Evolutionary conservation across 2,888 invertebrate species (phyloP).

Genomic region (Nemapogon koenigi): DNA sequence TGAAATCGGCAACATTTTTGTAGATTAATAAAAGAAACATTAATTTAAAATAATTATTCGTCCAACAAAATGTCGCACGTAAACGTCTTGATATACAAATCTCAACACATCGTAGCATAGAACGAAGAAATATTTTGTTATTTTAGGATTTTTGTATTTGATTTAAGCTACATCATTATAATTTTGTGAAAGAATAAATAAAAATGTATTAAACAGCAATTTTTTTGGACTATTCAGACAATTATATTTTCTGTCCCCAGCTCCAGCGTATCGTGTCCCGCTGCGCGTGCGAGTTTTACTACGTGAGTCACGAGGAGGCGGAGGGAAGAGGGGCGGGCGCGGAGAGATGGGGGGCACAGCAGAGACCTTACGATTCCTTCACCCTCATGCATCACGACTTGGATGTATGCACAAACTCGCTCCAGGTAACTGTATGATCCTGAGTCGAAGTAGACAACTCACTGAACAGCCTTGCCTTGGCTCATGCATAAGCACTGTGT

Average conservation of each 20-base stretch:
- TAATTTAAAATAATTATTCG: too few species aligned
- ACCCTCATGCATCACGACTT: constrained; percentile 98
- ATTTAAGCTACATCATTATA: neutral
- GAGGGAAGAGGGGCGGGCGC: constrained; percentile 65
- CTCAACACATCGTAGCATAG: too few species aligned
- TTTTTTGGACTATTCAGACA: neutral
- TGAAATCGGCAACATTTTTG: too few species aligned
- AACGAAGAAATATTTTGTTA: too few species aligned
- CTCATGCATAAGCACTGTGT: too few species aligned
- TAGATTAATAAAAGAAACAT: too few species aligned
- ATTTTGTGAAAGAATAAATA: neutral
- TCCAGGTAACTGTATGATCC: too few species aligned
- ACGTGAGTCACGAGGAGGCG: constrained; percentile 90
- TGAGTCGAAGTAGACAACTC: too few species aligned
- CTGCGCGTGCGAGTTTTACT: constrained; percentile 98
- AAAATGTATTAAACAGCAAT: neutral
- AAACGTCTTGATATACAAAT: too few species aligned
- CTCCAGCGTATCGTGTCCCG: constrained; percentile 96
- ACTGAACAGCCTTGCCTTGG: too few species aligned
- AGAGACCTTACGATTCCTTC: constrained; percentile 91
- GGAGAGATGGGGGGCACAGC: constrained; percentile 77
- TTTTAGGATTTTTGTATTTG: too few species aligned
- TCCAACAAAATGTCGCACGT: too few species aligned
- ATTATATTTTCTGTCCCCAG: constrained; percentile 40
- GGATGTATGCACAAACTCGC: constrained; percentile 95